Evolutionary conservation across 2,888 invertebrate genomes (phyloP).

Genomic region (Apamea crenata): DNA sequence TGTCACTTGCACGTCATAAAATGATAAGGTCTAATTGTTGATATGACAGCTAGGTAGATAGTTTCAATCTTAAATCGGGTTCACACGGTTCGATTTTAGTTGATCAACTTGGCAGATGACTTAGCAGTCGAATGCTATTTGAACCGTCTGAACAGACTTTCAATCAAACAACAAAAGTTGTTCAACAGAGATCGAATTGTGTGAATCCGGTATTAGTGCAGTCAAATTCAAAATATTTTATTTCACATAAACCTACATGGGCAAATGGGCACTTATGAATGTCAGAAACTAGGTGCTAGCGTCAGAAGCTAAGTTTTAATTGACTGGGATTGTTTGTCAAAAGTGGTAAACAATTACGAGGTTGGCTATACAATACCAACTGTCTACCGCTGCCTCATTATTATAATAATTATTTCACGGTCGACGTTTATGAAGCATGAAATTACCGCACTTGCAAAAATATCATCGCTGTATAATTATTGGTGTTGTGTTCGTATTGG

Average conservation of each 20-base stretch:
- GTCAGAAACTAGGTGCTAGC: neutral
- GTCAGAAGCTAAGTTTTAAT: too few relatives aligned
- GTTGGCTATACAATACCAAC: neutral
- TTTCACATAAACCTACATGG: neutral
- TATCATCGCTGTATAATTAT: conserved; percentile 44
- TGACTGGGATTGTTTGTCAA: neutral
- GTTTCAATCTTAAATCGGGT: too few relatives aligned
- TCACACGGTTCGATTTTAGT: neutral
- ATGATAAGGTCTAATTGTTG: neutral
- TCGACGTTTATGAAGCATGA: conserved; percentile 60
- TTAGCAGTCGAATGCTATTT: neutral
- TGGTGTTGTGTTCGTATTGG: conserved; percentile 30
- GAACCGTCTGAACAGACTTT: neutral
- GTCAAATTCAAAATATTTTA: neutral
- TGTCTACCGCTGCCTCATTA: conserved; percentile 32
- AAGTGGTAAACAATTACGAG: conserved; percentile 2
- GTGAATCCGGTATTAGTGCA: neutral
- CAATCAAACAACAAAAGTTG: neutral
- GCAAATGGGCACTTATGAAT: neutral
- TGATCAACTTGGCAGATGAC: neutral
- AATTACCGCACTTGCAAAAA: conserved; percentile 55
- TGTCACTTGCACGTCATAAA: neutral
- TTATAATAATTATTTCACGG: conserved; percentile 64
- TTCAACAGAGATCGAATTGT: neutral
- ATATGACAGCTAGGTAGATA: neutral